A percentile compares a stretch with the other conserved stretches of the same genome.
phyloP scores from a whole-genome alignment of 2,113 vertebrate genomes.

The Picathartes gymnocephalus region DNA sequence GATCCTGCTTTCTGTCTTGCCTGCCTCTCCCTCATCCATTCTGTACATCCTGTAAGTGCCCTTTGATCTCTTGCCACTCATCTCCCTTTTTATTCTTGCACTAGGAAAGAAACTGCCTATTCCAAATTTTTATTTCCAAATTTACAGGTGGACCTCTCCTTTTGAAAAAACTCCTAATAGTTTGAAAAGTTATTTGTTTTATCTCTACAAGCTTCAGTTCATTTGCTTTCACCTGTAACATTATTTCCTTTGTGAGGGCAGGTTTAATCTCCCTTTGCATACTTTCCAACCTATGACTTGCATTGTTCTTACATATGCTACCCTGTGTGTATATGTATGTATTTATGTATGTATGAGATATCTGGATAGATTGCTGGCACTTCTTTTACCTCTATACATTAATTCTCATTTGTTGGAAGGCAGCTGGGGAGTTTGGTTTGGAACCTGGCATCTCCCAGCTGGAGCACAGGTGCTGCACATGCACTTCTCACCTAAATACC shows the following conservation, averaged over 20 bases:
- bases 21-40: neutral
- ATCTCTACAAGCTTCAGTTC: neutral
- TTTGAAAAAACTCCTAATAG: neutral
- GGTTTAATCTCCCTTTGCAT: neutral
- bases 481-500: neutral
- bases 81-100: neutral
- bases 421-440: neutral
- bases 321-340: neutral
- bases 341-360: neutral
- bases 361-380: neutral
- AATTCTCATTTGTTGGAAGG: neutral
- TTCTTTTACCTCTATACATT: neutral
- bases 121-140: neutral
- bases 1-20: neutral
- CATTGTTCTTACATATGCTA: neutral
- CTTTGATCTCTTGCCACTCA: conserved; percentile 35
- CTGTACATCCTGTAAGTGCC: neutral
- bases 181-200: neutral
- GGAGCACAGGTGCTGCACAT: neutral
- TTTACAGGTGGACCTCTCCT: neutral
- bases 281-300: neutral
- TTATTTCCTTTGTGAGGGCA: neutral
- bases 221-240: neutral
- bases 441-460: neutral
- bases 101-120: neutral